These are phyloP conservation scores for Endotricha flammealis DNA, from an alignment of 2,888 invertebrate species.

Conservation along the genomic window DNA sequence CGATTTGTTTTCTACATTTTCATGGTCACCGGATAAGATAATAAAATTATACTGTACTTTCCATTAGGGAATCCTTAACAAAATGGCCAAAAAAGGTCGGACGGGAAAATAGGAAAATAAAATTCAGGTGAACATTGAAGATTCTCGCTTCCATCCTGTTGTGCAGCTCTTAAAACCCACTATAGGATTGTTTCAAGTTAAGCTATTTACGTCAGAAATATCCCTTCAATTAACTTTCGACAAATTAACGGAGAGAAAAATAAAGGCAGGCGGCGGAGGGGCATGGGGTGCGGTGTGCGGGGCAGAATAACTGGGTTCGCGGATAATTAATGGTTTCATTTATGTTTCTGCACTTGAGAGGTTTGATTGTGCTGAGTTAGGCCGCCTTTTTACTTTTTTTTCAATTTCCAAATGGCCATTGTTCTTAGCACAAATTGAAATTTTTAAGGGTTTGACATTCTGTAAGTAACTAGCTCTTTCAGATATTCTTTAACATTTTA, in stretches of 20 bases:
- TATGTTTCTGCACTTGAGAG: constrained; percentile 76
- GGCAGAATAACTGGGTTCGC: constrained; percentile 67
- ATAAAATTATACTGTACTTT: too few relatives aligned
- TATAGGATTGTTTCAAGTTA: constrained; percentile 39
- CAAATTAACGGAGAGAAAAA: constrained; percentile 64
- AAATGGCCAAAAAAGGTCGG: not conserved
- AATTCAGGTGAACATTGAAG: constrained; percentile 5
- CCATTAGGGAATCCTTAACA: not conserved
- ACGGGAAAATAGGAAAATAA: not conserved
- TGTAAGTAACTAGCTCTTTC: constrained; percentile 26
- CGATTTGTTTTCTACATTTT: too few relatives aligned
- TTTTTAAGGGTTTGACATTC: constrained; percentile 48
- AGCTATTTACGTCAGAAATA: constrained; percentile 56
- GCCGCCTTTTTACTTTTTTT: constrained; percentile 54
- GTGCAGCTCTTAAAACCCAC: constrained; percentile 37
- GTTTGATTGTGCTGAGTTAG: constrained; percentile 69
- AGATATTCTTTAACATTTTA: constrained; percentile 14
- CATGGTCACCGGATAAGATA: too few relatives aligned
- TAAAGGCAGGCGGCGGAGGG: constrained; percentile 36
- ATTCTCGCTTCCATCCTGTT: constrained; percentile 42
- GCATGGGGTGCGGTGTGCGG: constrained; percentile 31
- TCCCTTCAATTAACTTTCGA: constrained; percentile 65
- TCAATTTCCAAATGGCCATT: constrained; percentile 65
- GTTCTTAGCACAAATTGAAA: constrained; percentile 61
- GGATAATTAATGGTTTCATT: constrained; percentile 78